Percentiles rank a stretch among this genome's conserved stretches.
Conservation (phyloP, 2,888 invertebrate genomes). For the Eupithecia exiguata region DNA sequence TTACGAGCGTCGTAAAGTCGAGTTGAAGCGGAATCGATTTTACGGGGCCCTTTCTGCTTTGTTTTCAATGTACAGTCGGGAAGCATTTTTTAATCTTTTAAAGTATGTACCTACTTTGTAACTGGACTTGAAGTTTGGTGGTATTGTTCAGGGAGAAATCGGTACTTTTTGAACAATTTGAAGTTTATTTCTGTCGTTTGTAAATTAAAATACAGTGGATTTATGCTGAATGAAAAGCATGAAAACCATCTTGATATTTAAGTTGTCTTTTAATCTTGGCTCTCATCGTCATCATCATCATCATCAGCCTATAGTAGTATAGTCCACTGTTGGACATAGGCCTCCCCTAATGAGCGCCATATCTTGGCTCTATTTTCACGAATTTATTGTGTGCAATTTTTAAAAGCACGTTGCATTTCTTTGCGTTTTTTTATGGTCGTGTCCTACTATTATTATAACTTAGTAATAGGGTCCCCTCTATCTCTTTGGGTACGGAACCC, state of each 20-base stretch:
- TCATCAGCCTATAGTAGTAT: too few species aligned
- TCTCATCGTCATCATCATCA: too few species aligned
- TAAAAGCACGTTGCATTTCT: background rate
- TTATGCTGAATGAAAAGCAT: background rate
- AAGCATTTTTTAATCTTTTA: constrained; percentile 10
- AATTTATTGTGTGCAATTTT: background rate
- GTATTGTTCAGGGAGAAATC: background rate
- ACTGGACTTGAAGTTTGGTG: background rate
- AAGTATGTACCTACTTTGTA: background rate
- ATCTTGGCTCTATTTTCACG: background rate
- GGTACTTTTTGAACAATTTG: background rate
- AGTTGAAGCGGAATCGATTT: constrained; percentile 20
- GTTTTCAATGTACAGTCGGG: background rate
- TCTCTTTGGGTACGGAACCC: too few species aligned
- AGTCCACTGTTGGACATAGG: too few species aligned
- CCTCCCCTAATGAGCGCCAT: too few species aligned
- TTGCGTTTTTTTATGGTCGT: background rate
- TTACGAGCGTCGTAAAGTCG: constrained; percentile 26
- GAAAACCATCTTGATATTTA: background rate
- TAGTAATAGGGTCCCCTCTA: too few species aligned
- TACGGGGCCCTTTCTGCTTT: constrained; percentile 15
- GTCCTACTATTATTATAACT: too few species aligned
- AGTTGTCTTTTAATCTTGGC: too few species aligned
- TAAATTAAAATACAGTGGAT: background rate
- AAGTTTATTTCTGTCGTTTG: background rate